Evolutionary conservation across 2,888 invertebrate genomes (phyloP).

Genomic region (Scaptomyza polygonia): DNA sequence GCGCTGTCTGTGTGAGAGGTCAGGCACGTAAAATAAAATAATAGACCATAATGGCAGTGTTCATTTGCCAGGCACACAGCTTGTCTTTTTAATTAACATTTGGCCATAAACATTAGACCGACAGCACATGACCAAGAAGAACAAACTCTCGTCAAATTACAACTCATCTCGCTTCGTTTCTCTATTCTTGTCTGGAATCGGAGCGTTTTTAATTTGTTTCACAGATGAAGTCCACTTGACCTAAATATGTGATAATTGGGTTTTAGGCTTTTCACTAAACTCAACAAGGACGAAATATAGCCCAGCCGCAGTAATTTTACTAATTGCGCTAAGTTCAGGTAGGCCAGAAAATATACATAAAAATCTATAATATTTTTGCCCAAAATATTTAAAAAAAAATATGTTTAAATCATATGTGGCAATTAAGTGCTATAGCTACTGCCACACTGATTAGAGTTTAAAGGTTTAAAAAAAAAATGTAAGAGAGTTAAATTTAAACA

Average conservation of each 20-base stretch:
- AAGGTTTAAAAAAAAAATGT: not conserved
- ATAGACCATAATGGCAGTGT: conserved; percentile 34
- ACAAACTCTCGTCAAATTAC: not conserved
- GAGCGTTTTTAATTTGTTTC: conserved; percentile 32
- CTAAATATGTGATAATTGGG: conserved; percentile 69
- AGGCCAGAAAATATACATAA: conserved; percentile 23
- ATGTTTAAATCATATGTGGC: conserved; percentile 14
- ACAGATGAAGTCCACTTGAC: conserved; percentile 44
- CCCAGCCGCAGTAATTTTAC: conserved; percentile 8
- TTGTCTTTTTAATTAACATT: conserved; percentile 69
- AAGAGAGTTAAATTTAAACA: not conserved
- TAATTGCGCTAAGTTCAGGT: conserved; percentile 38
- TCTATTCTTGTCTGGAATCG: not conserved
- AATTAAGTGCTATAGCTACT: not conserved
- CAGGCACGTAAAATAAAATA: conserved; percentile 41
- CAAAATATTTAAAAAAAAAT: conserved; percentile 30
- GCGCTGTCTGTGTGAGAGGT: conserved; percentile 24
- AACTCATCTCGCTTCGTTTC: not conserved
- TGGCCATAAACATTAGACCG: conserved; percentile 42
- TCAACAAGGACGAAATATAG: conserved; percentile 9
- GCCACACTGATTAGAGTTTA: not conserved
- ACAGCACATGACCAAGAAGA: conserved; percentile 15
- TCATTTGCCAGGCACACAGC: conserved; percentile 14
- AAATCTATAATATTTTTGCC: conserved; percentile 12
- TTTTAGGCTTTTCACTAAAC: conserved; percentile 55